Base-by-base conservation (phyloP, 2,797 vertebrate species). In the Karalla daura region DNA sequence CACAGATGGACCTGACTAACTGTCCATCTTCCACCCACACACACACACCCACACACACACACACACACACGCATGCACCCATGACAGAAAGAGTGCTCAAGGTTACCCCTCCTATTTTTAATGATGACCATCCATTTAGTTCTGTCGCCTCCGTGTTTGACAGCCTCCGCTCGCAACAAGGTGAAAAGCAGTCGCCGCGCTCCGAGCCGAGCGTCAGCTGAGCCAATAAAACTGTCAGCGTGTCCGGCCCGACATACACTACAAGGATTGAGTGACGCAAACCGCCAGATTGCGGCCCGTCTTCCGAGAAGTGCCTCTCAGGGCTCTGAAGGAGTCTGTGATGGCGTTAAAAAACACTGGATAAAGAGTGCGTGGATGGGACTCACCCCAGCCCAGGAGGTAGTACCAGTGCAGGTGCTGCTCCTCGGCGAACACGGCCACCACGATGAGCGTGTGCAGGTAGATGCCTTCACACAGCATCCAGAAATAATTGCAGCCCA, bases 391-490 rank as follows among this genome's bases (percentile, higher is more conserved):
- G 68, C 98, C 98, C 47, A 99, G 84, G 18, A 99, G 95, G 83
- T 99, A 98, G 88, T 99, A 99, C 97, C 96, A 99, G 68, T 96
- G 94, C 76, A 99, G 81, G 30, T 93, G 94, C 49, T 98, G 96
- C 18, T 96, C 95, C 70, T 98, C 96, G 0, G 95, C 94, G 59
- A 99, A 99, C 56, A 99, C 96, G 0, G 97, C 93, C 79, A 99
- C 96, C 76, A 99, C 98, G 0, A 99, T 98, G 71, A 99, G 93
- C 0, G 97, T 98, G 80, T 99, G 98, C 50, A 99, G 94, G 74
- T 99, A 98, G 83, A 99, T 97, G 45, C 98, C 98, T 78, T 99
- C 98, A 0, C 98, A 99, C 5, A 99, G 95, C 98, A 99, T 99
- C 98, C 98, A 99, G 93, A 99, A 99, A 65, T 99, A 99, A 74